Evolutionary conservation across 2,113 vertebrate species (phyloP).

Genomic region (Okapia johnstoni): DNA sequence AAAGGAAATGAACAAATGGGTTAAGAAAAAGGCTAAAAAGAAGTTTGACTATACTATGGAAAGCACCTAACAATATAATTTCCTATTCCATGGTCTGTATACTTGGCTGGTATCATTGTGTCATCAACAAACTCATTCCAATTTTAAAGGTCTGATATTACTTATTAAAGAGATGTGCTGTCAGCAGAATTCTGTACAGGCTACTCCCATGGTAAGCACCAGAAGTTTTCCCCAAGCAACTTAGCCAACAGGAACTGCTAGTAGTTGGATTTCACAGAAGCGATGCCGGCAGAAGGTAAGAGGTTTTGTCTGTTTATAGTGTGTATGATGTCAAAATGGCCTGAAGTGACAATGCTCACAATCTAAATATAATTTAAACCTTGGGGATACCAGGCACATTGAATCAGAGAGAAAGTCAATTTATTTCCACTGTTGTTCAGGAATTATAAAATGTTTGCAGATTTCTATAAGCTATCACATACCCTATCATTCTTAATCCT

Average conservation of each 20-base stretch:
- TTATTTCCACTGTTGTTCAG: not conserved
- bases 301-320: not conserved
- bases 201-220: not conserved
- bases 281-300: not conserved
- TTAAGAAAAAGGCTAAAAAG: not conserved
- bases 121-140: not conserved
- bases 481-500: not conserved
- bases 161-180: not conserved
- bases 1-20: not conserved
- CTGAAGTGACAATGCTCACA: not conserved
- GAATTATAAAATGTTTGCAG: not conserved
- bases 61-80: not conserved
- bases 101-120: not conserved
- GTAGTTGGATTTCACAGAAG: not conserved
- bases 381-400: not conserved
- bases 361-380: not conserved
- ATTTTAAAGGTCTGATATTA: not conserved
- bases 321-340: not conserved
- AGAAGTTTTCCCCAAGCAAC: not conserved
- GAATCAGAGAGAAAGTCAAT: not conserved
- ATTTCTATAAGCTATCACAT: not conserved
- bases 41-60: not conserved
- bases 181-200: not conserved
- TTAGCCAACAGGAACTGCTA: not conserved
- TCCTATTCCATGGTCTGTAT: not conserved